Evolutionary conservation across 2,797 vertebrate species (phyloP), one percentile per base, ranked within the genome.

Genomic region (Betta splendens): DNA sequence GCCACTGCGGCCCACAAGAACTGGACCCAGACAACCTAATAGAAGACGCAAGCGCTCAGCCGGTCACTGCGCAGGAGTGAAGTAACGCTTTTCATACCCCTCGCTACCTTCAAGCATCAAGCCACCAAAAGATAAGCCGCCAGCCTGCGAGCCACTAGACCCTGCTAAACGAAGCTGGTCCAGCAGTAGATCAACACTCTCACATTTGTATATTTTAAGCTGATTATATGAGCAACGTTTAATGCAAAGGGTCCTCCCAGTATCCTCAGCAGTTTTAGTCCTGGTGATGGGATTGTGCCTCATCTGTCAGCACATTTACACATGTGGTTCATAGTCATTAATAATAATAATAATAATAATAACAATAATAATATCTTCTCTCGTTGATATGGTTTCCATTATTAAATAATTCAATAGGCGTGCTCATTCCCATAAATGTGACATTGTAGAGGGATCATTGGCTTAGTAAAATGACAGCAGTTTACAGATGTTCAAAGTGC

Each of bases 41-140:
- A 33, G 60, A 69, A 4, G 88, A 75, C 69, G 78, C 61, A 4
- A 33, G 37, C 29, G 17, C 77, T 42, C 72, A 36, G 21, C 38
- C 78, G 15, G 31, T 83, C 55, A 29, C 58, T 0, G 68, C 70
- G 3, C 89, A 83, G 77, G 84, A 93, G 62, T 93, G 83, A 92
- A 51, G 44, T 43, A 5, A 46, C 17, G 16, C 63, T 29, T 48
- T 77, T 66, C 71, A 33, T 54, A 5, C 7, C 21, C 36, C n/a
- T 11, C 6, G 3, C 13, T 7, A 16, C 37, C 43, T 28, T 28
- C 16, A 32, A 52, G 39, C 56, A 38, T 69, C 65, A 62, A 65
- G 37, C 49, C 67, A 52, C 72, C 57, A 45, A 63, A 43, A 26
- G 8, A 55, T 35, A 69, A 71, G 44, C 56, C 74, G 80, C 78